phyloP scores from a whole-genome alignment of 2,113 vertebrate species.

The Neodon shergylaensis region DNA sequence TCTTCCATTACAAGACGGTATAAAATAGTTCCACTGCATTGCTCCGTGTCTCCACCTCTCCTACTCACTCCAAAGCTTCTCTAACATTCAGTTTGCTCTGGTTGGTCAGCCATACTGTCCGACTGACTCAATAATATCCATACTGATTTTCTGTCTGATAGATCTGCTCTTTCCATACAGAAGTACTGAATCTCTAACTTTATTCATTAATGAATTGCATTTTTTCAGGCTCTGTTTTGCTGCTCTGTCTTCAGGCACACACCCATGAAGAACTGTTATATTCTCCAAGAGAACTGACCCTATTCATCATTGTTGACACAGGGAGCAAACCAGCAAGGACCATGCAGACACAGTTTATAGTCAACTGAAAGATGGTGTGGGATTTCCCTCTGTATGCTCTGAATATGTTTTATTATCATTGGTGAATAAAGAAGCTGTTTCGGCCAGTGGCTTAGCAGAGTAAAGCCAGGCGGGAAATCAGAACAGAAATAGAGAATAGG shows the following conservation, averaged over 20 bases:
- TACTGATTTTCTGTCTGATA: neutral
- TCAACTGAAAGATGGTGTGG: neutral
- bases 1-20: neutral
- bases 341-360: neutral
- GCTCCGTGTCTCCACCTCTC: neutral
- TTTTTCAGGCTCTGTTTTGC: neutral
- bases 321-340: neutral
- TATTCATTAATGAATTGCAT: neutral
- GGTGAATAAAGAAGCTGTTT: no score
- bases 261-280: neutral
- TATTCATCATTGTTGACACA: neutral
- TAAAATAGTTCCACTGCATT: neutral
- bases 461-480: no score
- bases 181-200: neutral
- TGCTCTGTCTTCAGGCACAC: neutral
- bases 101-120: neutral
- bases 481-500: no score
- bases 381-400: no score
- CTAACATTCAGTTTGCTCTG: neutral
- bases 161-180: neutral
- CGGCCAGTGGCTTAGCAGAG: no score
- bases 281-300: neutral
- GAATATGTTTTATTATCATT: no score
- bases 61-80: neutral
- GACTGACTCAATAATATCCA: no score